These are phyloP conservation scores for Mugil cephalus DNA, from an alignment of 2,113 vertebrate species.

Conservation along the genomic window DNA sequence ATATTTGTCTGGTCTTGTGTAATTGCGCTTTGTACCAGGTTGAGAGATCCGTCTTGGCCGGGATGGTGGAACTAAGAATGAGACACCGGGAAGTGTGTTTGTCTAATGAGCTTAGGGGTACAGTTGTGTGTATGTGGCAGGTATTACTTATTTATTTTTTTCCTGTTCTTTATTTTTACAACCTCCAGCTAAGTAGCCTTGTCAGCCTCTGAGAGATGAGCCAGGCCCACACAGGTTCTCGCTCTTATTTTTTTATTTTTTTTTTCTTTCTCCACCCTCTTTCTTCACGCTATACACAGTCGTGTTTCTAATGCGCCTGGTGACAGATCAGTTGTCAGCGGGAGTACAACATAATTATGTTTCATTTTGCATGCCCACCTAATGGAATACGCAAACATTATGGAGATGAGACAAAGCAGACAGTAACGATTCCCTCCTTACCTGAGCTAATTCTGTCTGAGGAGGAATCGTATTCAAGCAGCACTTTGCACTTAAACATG, in stretches of 20 bases:
- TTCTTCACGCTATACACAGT: conserved; percentile 34
- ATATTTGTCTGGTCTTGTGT: conserved; percentile 64
- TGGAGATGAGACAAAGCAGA: conserved; percentile 70
- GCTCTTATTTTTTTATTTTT: background rate
- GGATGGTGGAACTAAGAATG: conserved; percentile 32
- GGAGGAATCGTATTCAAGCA: conserved; percentile 40
- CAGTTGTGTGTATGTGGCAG: conserved; percentile 44
- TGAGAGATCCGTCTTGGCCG: conserved; percentile 59
- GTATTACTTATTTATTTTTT: conserved; percentile 49
- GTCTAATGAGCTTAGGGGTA: conserved; percentile 72
- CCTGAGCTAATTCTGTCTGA: conserved; percentile 68
- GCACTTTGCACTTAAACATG: conserved; percentile 35
- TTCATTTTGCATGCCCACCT: conserved; percentile 74
- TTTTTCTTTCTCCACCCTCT: conserved; percentile 11
- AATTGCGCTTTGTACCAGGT: conserved; percentile 55
- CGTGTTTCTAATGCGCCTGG: conserved; percentile 52
- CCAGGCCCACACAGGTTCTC: conserved; percentile 59
- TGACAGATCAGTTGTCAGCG: conserved; percentile 77
- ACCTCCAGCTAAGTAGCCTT: conserved; percentile 69
- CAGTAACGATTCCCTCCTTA: conserved; percentile 59
- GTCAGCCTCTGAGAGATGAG: conserved; percentile 74
- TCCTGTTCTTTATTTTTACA: conserved; percentile 55
- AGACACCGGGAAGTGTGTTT: conserved; percentile 56
- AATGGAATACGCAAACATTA: conserved; percentile 68
- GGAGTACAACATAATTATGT: conserved; percentile 77